Evolutionary conservation across 2,113 vertebrate species (phyloP).

Genomic region (Clarias magur): DNA sequence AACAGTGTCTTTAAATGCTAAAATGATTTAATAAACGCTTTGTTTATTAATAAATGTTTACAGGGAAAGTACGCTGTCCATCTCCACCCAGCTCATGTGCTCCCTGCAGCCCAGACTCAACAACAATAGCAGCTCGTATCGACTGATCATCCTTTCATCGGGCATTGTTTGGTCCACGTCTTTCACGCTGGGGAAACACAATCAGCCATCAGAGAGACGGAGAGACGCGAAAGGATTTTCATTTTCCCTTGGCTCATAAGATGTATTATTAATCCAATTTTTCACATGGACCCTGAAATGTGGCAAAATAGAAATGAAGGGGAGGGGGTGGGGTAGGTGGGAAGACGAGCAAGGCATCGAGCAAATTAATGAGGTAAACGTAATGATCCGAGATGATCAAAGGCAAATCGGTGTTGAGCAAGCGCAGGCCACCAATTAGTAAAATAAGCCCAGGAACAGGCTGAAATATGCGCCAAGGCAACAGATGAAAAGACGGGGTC

Average conservation of each 20-base stretch:
- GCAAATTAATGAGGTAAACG: conserved; percentile 82
- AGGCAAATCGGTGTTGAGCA: conserved; percentile 76
- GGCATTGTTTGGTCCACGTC: conserved; percentile 49
- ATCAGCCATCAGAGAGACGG: conserved; percentile 39
- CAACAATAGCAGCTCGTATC: conserved; percentile 44
- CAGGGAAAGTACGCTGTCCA: background rate
- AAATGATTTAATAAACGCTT: conserved; percentile 31
- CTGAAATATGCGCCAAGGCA: conserved; percentile 74
- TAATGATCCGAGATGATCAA: conserved; percentile 84
- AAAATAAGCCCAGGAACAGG: conserved; percentile 77
- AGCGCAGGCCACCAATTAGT: conserved; percentile 81
- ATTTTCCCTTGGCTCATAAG: conserved; percentile 67
- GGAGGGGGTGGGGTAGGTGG: conserved; percentile 14
- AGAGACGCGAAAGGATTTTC: conserved; percentile 52
- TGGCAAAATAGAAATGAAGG: conserved; percentile 43
- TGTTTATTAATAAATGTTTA: no score
- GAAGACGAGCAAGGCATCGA: conserved; percentile 64
- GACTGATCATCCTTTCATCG: conserved; percentile 52
- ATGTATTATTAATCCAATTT: conserved; percentile 79
- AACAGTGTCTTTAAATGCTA: conserved; percentile 7
- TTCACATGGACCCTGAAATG: conserved; percentile 66
- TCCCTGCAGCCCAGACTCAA: conserved; percentile 41
- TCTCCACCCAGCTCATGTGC: conserved; percentile 39
- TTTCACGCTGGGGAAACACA: conserved; percentile 50
- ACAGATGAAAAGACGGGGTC: conserved; percentile 79